phyloP scores from a whole-genome alignment of 1,140 invertebrate species.

The Lepidurus packardi region DNA sequence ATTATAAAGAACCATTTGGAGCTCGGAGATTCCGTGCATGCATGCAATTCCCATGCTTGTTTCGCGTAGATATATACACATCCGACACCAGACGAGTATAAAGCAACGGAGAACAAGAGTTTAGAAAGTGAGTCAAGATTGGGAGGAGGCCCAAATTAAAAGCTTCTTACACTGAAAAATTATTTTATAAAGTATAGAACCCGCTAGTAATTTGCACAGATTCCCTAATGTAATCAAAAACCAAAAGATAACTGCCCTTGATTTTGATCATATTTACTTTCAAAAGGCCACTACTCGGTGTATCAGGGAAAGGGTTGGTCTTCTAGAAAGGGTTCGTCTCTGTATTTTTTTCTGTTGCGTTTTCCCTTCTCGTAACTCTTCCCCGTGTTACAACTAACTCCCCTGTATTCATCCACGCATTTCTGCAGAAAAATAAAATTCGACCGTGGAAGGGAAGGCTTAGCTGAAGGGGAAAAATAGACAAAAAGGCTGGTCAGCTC shows the following conservation, averaged over 20 bases:
- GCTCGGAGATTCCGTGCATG: conserved; percentile 11
- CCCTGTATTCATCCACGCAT: neutral
- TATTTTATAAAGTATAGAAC: too few relatives aligned
- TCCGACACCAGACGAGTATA: too few relatives aligned
- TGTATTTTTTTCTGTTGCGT: neutral
- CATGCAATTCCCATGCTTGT: neutral
- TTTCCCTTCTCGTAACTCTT: neutral
- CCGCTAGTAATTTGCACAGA: too few relatives aligned
- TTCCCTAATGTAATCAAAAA: neutral
- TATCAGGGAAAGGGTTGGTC: too few relatives aligned
- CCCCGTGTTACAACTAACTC: neutral
- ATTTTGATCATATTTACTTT: neutral
- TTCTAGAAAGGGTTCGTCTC: neutral
- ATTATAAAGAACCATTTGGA: conserved; percentile 16
- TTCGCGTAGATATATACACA: neutral
- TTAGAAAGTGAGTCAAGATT: too few relatives aligned
- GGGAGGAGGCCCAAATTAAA: too few relatives aligned
- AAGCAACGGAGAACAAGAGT: too few relatives aligned
- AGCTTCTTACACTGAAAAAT: too few relatives aligned
- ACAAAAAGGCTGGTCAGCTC: neutral
- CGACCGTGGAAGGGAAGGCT: neutral
- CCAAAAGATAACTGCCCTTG: neutral
- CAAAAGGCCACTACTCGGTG: neutral
- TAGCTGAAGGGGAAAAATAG: neutral
- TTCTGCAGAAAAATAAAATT: neutral